These are phyloP conservation scores for Dallia pectoralis DNA, from an alignment of 2,797 vertebrate species.

Conservation along the genomic window DNA sequence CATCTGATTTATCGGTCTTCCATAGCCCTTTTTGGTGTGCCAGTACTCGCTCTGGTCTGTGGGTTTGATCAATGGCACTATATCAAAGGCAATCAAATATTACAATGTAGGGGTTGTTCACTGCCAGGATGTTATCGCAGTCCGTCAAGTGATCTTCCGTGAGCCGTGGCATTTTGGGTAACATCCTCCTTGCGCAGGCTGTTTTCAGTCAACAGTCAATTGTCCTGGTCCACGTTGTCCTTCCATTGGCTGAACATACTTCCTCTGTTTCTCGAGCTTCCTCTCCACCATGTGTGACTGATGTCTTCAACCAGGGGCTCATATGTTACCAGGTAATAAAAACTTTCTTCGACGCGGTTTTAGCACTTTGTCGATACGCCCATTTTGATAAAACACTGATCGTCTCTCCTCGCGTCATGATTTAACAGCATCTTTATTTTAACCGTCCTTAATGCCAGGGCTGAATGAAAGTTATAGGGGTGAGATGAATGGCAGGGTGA, in stretches of 20 bases:
- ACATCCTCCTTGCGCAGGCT: neutral
- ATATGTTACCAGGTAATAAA: conserved; percentile 41
- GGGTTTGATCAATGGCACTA: conserved; percentile 9
- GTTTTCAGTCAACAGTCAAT: neutral
- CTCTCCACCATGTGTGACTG: conserved; percentile 20
- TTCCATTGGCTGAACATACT: neutral
- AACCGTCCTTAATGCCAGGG: conserved; percentile 57
- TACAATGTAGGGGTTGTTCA: conserved; percentile 1
- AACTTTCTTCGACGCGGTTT: conserved; percentile 64
- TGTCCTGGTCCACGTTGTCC: neutral
- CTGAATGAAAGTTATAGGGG: conserved; percentile 52
- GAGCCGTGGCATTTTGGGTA: neutral
- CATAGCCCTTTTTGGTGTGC: neutral
- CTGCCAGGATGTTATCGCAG: neutral
- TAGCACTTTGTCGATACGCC: conserved; percentile 74
- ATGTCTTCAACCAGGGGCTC: conserved; percentile 15
- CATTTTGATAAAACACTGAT: conserved; percentile 68
- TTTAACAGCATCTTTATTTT: conserved; percentile 70
- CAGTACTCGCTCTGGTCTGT: neutral
- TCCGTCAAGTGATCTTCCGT: neutral
- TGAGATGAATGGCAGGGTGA: conserved; percentile 64
- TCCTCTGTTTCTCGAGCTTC: neutral
- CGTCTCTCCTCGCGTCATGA: conserved; percentile 60
- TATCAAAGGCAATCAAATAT: conserved; percentile 14
- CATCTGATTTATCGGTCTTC: neutral